phyloP scores from a whole-genome alignment of 2,113 vertebrate genomes.

The Osmerus mordax region DNA sequence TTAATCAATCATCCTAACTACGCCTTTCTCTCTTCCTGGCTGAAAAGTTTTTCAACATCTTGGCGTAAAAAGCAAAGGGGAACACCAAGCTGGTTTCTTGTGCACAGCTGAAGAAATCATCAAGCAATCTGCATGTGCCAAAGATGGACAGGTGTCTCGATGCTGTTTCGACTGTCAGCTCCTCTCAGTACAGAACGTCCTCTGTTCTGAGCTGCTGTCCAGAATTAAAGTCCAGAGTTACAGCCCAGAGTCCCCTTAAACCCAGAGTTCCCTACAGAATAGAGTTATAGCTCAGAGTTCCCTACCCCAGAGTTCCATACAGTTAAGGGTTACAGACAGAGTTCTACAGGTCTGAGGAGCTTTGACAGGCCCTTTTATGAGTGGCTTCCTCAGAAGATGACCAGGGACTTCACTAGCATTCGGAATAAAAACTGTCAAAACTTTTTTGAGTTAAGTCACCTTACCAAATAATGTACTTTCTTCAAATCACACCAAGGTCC shows the following conservation, averaged over 20 bases:
- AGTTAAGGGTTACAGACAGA: no score
- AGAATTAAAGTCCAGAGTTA: no score
- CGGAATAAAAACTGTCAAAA: neutral
- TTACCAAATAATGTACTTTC: neutral
- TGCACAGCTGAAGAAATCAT: constrained; percentile 38
- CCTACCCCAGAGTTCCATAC: no score
- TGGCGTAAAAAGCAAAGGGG: neutral
- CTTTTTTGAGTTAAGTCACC: neutral
- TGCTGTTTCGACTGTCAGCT: neutral
- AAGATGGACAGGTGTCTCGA: constrained; percentile 36
- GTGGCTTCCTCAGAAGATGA: neutral
- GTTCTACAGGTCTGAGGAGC: no score
- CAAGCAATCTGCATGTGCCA: constrained; percentile 40
- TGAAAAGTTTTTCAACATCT: neutral
- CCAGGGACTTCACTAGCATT: neutral
- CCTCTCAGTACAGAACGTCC: neutral
- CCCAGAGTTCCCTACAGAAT: no score
- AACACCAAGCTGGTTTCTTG: neutral
- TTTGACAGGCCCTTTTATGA: neutral
- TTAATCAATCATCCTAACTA: neutral
- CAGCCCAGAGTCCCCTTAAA: no score
- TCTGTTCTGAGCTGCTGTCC: neutral
- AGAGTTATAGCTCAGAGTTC: no score
- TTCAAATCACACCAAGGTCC: neutral
- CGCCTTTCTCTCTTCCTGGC: neutral